Evolutionary conservation across 2,888 invertebrate species (phyloP).

Genomic region (Celastrina argiolus): DNA sequence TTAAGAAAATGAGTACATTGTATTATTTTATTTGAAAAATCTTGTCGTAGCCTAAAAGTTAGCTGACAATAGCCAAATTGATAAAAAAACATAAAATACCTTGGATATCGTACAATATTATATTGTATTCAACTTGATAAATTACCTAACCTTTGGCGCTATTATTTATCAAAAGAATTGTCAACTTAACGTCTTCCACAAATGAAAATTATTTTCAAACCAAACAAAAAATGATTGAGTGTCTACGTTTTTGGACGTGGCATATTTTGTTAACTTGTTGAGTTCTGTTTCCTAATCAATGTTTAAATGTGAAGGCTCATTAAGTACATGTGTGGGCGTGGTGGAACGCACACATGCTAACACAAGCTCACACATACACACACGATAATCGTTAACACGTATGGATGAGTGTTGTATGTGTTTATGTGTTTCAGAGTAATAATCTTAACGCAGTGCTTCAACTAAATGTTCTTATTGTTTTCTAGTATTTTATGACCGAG

Average conservation of each 20-base stretch:
- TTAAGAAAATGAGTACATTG: too few relatives aligned
- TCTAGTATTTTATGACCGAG: slow-evolving; percentile 27
- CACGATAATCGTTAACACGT: neutral
- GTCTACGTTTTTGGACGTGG: neutral
- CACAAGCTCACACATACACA: neutral
- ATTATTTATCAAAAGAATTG: neutral
- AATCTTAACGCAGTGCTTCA: slow-evolving; percentile 45
- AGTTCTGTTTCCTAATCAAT: slow-evolving; percentile 46
- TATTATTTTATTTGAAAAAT: too few relatives aligned
- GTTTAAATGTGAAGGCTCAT: slow-evolving; percentile 52
- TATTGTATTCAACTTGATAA: neutral
- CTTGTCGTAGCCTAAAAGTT: too few relatives aligned
- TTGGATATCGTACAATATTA: neutral
- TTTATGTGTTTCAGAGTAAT: slow-evolving; percentile 64
- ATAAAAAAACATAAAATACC: neutral
- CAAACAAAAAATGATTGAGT: slow-evolving; percentile 1
- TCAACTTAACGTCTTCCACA: neutral
- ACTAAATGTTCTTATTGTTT: slow-evolving; percentile 42
- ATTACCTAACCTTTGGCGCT: neutral
- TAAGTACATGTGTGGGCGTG: slow-evolving; percentile 42
- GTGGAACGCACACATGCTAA: slow-evolving; percentile 25
- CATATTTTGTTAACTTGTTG: slow-evolving; percentile 16
- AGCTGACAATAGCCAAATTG: neutral
- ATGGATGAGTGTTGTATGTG: slow-evolving; percentile 31
- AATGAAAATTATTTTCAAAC: slow-evolving; percentile 1